Evolutionary conservation across 2,888 invertebrate genomes (phyloP), one percentile per base, ranked within the genome.

Genomic region (Hemicrepidius hirtus): DNA sequence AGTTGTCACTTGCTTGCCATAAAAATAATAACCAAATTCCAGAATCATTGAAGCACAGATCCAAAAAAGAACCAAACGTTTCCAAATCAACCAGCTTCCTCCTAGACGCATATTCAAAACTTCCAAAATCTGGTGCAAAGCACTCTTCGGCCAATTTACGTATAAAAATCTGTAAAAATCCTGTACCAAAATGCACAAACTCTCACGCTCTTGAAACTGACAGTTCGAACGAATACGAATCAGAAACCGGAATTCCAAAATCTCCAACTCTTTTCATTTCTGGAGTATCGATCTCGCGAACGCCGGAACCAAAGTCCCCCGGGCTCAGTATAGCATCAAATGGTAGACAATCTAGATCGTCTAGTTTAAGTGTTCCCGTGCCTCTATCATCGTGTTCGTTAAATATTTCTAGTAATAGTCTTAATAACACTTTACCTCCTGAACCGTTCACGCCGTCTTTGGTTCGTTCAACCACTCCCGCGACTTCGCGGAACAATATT

Each of bases 261-360:
- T 89, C 89, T 2, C 89, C 89, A 9, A 89, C 89, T 0, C 81
- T 89, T n/a, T 89, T 88, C 80, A 89, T 89, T 73, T 89, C 89
- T 21, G 89, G 89, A 21, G 89, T 89, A 9, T 89, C 89, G n/a
- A 89, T 89, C 76, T 88, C 88, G 40, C 84, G 89, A 21, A 88
- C 88, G 6, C 87, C 89, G 10, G 88, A 89, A 82, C 88, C 88
- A 32, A 87, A 88, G 76, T 77, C 77, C 20, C 78, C 78, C 5
- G 77, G 78, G 32, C 81, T 85, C 74, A 82, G 81, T 55, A 76
- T 86, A 35, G 84, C 84, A 35, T 82, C 85, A 13, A 77, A 74
- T 50, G 88, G 87, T n/a, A 82, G 88, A 74, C 86, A 87, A 81
- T 86, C 87, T 57, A 84, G 88, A 46, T 88, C 88, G 9, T 88